Percentiles rank a stretch among this genome's conserved stretches.
Evolutionary conservation across 2,113 vertebrate genomes (phyloP).

Genomic region (Oxygymnocypris stewartii): DNA sequence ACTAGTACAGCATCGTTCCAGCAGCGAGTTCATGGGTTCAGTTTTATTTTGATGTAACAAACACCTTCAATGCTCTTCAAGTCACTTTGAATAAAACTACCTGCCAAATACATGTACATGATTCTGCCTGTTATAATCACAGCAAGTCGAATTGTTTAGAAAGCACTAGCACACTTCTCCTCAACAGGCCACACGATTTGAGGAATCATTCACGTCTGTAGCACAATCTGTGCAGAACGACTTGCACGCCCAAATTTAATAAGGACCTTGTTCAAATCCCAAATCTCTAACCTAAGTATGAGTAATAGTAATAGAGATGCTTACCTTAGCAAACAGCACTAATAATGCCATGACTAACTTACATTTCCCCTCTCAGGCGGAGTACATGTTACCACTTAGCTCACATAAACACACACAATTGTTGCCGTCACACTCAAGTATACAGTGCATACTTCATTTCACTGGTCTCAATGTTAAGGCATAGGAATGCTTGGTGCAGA

Average conservation of each 20-base stretch:
- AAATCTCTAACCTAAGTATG: slow-evolving; percentile 10
- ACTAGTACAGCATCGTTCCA: not conserved
- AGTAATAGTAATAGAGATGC: not conserved
- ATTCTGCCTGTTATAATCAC: not conserved
- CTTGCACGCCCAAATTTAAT: not conserved
- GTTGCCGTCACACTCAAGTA: not conserved
- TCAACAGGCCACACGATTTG: not conserved
- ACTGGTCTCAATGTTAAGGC: not conserved
- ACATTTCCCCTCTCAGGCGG: not conserved
- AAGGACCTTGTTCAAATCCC: not conserved
- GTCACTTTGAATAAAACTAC: not conserved
- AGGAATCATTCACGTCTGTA: not conserved
- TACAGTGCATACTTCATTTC: not conserved
- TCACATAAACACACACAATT: not conserved
- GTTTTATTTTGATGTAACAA: not conserved
- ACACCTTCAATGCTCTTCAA: not conserved
- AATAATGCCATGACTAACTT: slow-evolving; percentile 14
- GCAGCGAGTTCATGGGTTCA: not conserved
- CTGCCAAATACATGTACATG: not conserved
- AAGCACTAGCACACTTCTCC: not conserved
- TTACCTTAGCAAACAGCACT: not conserved
- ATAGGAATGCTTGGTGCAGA: not conserved
- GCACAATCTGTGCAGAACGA: not conserved
- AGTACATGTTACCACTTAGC: not conserved
- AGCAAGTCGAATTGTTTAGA: not conserved